phyloP scores from a whole-genome alignment of 2,797 vertebrate genomes.

The Catharus ustulatus region DNA sequence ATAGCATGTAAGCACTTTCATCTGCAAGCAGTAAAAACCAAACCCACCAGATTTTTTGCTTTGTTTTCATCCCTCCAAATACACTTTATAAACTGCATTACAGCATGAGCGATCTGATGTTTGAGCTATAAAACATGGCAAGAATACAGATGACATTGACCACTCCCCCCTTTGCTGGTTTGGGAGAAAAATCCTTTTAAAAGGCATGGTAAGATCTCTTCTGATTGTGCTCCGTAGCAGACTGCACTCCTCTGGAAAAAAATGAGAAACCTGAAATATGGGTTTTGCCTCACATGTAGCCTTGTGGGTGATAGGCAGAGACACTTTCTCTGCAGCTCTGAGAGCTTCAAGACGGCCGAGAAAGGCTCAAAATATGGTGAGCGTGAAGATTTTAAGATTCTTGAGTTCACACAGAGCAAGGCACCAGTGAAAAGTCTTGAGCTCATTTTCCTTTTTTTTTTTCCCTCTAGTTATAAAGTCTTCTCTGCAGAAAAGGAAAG shows the following conservation, averaged over 20 bases:
- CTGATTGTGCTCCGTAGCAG: constrained; percentile 39
- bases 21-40: constrained; percentile 17
- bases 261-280: constrained; percentile 11
- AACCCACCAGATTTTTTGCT: not conserved
- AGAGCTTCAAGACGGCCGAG: not conserved
- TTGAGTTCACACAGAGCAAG: not conserved
- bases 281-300: not conserved
- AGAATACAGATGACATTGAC: constrained; percentile 32
- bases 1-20: constrained; percentile 50
- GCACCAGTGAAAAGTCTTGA: not conserved
- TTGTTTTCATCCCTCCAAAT: constrained; percentile 50
- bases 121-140: constrained; percentile 56
- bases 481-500: not conserved
- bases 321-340: not conserved
- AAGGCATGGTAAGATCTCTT: constrained; percentile 35
- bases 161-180: constrained; percentile 27
- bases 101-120: not conserved
- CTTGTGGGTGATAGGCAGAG: not conserved
- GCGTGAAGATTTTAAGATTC: not conserved
- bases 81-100: constrained; percentile 11
- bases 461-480: not conserved
- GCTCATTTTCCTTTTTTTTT: not conserved
- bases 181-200: constrained; percentile 16
- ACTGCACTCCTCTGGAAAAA: not conserved
- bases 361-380: not conserved